Evolutionary conservation across 2,797 vertebrate genomes (phyloP), one percentile per base, ranked within the genome.

Genomic region (Clangula hyemalis): DNA sequence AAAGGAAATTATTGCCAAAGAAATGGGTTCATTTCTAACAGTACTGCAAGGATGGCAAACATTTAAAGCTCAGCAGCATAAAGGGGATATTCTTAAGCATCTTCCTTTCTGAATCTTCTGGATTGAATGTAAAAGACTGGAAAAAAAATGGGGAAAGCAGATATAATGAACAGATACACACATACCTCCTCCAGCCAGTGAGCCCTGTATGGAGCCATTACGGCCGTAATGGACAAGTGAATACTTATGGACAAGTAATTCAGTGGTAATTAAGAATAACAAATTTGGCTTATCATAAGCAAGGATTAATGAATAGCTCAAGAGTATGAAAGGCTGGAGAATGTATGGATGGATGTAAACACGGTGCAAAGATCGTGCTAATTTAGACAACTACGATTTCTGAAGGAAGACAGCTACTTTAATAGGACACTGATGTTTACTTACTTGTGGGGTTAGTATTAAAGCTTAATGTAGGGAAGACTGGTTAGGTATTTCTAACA

Each of bases 151-250:
- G 25, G 34, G 41, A 58, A 45, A 58, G 73, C 57, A 78, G 72
- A 28, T 8, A 3, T 1, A 8, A n/a, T 1, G 8, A 19, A 15
- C 10, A 32, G 38, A 25, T 61, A 57, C 49, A 11, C 18, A 20
- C 15, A 6, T 6, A 28, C 61, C 54, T 90, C 70, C 70, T 84
- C 61, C 79, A 61, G 79, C 17, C 62, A 56, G 8, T 54, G 54
- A 69, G 45, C 57, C 32, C 72, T 3, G 19, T 18, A 36, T 5
- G 2, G n/a, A 93, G 60, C 71, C 64, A 34, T 58, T 56, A 8
- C 0, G 0, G 41, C 19, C 47, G 24, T 36, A 25, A 70, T 0
- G 4, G 76, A 5, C 38, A 1, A 0, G 9, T 3, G 8, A 21
- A 0, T 34, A 41, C 64, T 2, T 36, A 64, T 1, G 10, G 38